Conservation (phyloP, 1,140 invertebrate species). For the Drosophila aff. region DNA sequence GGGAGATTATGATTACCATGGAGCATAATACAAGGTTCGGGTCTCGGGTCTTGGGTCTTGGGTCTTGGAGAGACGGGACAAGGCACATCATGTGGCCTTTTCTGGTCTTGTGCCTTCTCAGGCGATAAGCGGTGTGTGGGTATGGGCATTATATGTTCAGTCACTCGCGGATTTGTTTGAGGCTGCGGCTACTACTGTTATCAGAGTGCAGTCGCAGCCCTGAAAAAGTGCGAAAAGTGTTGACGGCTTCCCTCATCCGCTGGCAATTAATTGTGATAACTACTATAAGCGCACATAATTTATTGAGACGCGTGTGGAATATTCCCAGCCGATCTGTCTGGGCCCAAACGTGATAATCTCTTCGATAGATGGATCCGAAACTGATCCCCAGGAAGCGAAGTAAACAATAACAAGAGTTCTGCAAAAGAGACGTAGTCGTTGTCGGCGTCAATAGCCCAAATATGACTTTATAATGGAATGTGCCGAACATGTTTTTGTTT, state of each 20-base stretch:
- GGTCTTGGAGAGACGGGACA: background rate
- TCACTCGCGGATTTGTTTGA: constrained; percentile 55
- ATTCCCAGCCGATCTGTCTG: constrained; percentile 58
- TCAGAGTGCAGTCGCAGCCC: constrained; percentile 56
- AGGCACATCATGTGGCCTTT: constrained; percentile 33
- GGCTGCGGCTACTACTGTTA: constrained; percentile 41
- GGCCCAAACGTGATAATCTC: constrained; percentile 47
- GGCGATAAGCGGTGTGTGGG: constrained; percentile 50
- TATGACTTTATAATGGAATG: constrained; percentile 69
- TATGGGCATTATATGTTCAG: constrained; percentile 63
- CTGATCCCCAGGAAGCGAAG: background rate
- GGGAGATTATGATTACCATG: background rate
- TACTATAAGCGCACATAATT: constrained; percentile 55
- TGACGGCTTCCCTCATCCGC: constrained; percentile 37
- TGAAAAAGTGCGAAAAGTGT: constrained; percentile 70
- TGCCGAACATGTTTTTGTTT: constrained; percentile 63
- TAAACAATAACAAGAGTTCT: constrained; percentile 28
- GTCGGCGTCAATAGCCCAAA: constrained; percentile 39
- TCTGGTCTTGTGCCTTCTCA: constrained; percentile 54
- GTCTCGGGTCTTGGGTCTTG: background rate
- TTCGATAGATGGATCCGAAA: constrained; percentile 6
- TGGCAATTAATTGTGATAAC: constrained; percentile 65
- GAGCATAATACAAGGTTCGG: constrained; percentile 16
- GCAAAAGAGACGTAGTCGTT: constrained; percentile 7
- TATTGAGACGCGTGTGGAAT: constrained; percentile 59